Base-by-base conservation (phyloP, 2,797 vertebrate genomes). In the Trachurus trachurus region DNA sequence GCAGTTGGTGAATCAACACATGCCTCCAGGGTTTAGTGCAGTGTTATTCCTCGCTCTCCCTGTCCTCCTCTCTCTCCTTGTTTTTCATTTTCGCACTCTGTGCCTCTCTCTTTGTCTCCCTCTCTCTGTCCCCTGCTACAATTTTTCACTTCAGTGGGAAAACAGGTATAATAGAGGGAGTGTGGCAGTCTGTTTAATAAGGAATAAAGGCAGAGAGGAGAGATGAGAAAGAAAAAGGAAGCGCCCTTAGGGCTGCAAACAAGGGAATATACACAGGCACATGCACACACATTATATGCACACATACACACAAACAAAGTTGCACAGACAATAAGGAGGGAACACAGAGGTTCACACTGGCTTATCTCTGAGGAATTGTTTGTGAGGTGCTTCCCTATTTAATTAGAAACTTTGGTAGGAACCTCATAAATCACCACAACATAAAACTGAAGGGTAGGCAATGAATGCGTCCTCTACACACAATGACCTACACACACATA, bases 311-410 rank as follows among this genome's bases (percentile, higher is more conserved):
- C 72, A 77, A 56, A 78, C 76, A 74, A 64, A 71, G 59, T 58
- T 21, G 59, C 66, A 67, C 76, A 76, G 63, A 88, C 72, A 80
- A 83, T 77, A 75, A 83, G 80, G 73, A 78, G 77, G 58, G 67
- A 71, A 61, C 81, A 81, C 79, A 82, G 71, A 80, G 73, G 82
- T 85, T 37, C 83, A 79, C 85, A 90, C 84, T 81, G 76, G 85
- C 86, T 92, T 91, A 90, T 93, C 90, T 93, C 89, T 72, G 82
- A 93, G 89, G 92, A 91, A 92, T 92, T 91, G 88, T 59, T 80
- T 81, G 76, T 83, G 85, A 86, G 87, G 80, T 86, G 76, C 87
- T 90, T 92, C 89, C 85, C 80, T 86, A 81, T 93, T 93, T 93
- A 93, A 94, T 94, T 92, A 87, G 87, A 93, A 91, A 91, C 85